Conservation (phyloP, 2,797 vertebrate species). For the Lacerta agilis region DNA sequence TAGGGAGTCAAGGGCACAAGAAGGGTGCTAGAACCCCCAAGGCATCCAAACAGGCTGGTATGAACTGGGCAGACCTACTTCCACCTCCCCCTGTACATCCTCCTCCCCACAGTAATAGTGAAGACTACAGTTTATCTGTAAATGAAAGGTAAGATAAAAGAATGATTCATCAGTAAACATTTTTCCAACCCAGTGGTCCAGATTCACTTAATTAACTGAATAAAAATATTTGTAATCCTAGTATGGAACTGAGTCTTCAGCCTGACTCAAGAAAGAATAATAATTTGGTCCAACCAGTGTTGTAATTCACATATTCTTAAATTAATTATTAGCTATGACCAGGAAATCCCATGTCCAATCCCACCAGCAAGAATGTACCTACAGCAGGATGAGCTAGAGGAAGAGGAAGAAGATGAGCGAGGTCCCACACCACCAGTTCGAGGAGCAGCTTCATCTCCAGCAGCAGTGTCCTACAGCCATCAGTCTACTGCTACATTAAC, state of each 20-base stretch:
- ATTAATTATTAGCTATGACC: conserved; percentile 87
- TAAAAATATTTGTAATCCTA: conserved; percentile 28
- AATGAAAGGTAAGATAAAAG: conserved; percentile 87
- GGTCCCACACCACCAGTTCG: conserved; percentile 94
- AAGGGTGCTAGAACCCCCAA: conserved; percentile 92
- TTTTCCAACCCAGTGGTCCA: neutral
- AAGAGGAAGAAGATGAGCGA: conserved; percentile 92
- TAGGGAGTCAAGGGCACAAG: conserved; percentile 98
- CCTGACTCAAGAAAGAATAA: neutral
- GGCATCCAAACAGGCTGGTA: conserved; percentile 91
- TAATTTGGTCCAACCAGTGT: neutral
- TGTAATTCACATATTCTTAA: conserved; percentile 56
- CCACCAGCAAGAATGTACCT: conserved; percentile 96
- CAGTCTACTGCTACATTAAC: conserved; percentile 98
- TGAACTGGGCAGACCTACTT: conserved; percentile 97
- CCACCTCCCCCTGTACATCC: conserved; percentile 95
- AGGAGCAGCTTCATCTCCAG: conserved; percentile 95
- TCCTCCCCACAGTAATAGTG: conserved; percentile 87
- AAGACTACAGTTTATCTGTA: conserved; percentile 89
- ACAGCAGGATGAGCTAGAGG: conserved; percentile 93
- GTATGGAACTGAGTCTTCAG: conserved; percentile 17
- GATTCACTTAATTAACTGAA: conserved; percentile 2
- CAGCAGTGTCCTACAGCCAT: conserved; percentile 96
- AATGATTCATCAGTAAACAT: conserved; percentile 75
- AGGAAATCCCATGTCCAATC: conserved; percentile 91